Conservation (phyloP, 1,140 invertebrate genomes). For the Heliconius hewitsoni region DNA sequence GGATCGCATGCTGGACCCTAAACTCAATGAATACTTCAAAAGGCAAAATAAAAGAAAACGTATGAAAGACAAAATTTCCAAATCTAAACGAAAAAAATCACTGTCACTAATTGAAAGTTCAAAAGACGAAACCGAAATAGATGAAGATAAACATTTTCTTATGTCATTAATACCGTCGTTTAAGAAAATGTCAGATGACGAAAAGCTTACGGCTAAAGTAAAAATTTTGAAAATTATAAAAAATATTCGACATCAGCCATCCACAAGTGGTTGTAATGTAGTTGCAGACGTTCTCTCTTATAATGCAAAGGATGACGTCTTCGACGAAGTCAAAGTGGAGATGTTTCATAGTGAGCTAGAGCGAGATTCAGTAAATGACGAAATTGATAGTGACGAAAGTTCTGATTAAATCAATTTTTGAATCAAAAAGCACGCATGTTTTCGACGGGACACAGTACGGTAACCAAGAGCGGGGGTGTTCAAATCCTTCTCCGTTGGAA, state of each 20-base stretch:
- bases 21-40: constrained; percentile 37
- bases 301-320: constrained; percentile 5
- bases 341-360: constrained; percentile 21
- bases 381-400: constrained; percentile 32
- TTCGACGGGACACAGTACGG: too few species aligned
- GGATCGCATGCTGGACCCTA: constrained; percentile 24
- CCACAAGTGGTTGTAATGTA: neutral
- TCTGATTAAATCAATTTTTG: constrained; percentile 26
- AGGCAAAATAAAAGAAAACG: constrained; percentile 27
- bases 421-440: too few species aligned
- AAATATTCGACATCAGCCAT: constrained; percentile 17
- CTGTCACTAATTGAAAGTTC: neutral
- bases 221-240: constrained; percentile 54
- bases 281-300: constrained; percentile 27
- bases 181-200: constrained; percentile 50
- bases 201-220: constrained; percentile 56
- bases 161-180: constrained; percentile 56
- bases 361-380: constrained; percentile 18
- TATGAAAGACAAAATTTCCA: neutral
- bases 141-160: constrained; percentile 56
- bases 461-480: too few species aligned
- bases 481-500: too few species aligned
- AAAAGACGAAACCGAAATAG: constrained; percentile 40
- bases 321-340: constrained; percentile 37
- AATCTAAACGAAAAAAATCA: constrained; percentile 5